phyloP scores from a whole-genome alignment of 2,888 invertebrate genomes.

The Scaptomyza cyrtandrae region DNA sequence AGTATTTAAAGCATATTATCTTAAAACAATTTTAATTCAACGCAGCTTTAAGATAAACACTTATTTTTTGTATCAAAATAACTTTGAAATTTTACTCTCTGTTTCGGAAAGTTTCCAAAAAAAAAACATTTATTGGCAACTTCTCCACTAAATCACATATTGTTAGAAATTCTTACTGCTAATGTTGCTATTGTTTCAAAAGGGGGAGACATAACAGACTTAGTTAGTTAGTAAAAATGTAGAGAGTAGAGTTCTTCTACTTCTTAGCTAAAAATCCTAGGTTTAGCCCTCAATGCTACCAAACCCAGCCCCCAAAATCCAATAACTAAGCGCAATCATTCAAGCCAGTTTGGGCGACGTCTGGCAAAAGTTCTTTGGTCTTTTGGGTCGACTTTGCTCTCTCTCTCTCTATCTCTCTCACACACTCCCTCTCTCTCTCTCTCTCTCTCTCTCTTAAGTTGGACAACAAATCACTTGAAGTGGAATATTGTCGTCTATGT shows the following conservation, averaged over 20 bases:
- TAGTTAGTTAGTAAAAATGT: conserved; percentile 18
- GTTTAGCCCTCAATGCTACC: conserved; percentile 9
- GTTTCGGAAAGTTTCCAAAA: too few relatives aligned
- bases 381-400: conserved; percentile 8
- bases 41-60: too few relatives aligned
- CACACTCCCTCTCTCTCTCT: conserved; percentile 2
- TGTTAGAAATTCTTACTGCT: background rate
- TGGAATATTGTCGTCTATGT: conserved; percentile 71
- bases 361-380: conserved; percentile 63
- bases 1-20: too few relatives aligned
- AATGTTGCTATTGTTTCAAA: background rate
- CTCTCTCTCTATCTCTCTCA: conserved; percentile 1
- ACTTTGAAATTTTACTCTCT: too few relatives aligned
- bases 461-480: conserved; percentile 72
- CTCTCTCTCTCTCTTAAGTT: conserved; percentile 24
- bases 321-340: conserved; percentile 25
- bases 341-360: conserved; percentile 54
- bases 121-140: too few relatives aligned
- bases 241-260: background rate
- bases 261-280: conserved; percentile 22
- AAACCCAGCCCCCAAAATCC: background rate
- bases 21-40: too few relatives aligned
- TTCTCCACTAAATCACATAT: background rate
- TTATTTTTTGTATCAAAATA: too few relatives aligned
- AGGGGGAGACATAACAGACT: background rate